Evolutionary conservation across 2,113 vertebrate genomes (phyloP), one percentile per base, ranked within the genome.

Genomic region (Morone chrysops): DNA sequence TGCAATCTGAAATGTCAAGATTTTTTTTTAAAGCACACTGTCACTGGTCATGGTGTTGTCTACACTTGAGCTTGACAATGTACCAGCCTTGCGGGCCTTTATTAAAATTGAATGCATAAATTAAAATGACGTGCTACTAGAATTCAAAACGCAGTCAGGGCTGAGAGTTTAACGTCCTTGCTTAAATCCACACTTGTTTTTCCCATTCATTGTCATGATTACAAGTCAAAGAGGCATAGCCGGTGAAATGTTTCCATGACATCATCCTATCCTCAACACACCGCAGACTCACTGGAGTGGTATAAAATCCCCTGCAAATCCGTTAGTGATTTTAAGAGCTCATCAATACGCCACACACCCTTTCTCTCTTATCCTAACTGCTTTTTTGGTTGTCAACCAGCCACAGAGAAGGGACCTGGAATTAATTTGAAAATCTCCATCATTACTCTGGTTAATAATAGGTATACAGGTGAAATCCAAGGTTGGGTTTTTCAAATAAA

Each of bases 21-120:
- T 7, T 16, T 45, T 48, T 48, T 71, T 70, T 76, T 60, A 20
- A 62, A 75, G 70, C 70, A 40, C 25, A 41, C 40, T n/a, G 60
- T 68, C 67, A 85, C 78, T 47, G 62, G 76, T 75, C 43, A 68
- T 67, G 67, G 57, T 62, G 65, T 77, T 20, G 2, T 45, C 61
- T 74, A 67, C 69, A 62, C 69, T 75, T 38, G 25, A 77, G 75
- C 60, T 70, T 62, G 36, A 51, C 73, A 73, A 75, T 51, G 25
- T 53, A 70, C 43, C 47, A 66, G 69, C 73, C 78, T 79, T 16
- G 85, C 51, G 85, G 88, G 89, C 81, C 88, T 87, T 90, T 90
- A 90, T 93, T 86, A 86, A 90, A 92, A 92, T 72, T 80, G 60
- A 89, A 93, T 80, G 87, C 91, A 90, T 94, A 93, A 91, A 94